A percentile compares a stretch with the other conserved stretches of the same genome.
phyloP scores from a whole-genome alignment of 1,140 invertebrate genomes.

The Eueides isabella region DNA sequence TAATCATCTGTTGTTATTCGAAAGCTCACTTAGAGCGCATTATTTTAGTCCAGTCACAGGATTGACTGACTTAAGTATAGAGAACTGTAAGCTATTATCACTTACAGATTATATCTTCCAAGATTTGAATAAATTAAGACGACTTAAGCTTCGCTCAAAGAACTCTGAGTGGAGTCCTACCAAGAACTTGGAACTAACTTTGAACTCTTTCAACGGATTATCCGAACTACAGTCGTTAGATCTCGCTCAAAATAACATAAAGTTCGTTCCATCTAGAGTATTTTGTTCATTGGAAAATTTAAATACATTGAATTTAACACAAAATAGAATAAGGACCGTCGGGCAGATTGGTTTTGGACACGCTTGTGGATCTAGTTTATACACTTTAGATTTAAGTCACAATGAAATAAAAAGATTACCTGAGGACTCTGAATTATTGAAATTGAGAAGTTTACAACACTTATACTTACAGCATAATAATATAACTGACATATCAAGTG shows the following conservation, averaged over 20 bases:
- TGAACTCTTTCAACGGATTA: slow-evolving; percentile 87
- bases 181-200: slow-evolving; percentile 86
- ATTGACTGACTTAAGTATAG: slow-evolving; percentile 88
- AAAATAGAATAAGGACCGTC: slow-evolving; percentile 89
- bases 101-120: slow-evolving; percentile 90
- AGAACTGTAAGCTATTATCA: slow-evolving; percentile 90
- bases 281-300: slow-evolving; percentile 91
- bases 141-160: slow-evolving; percentile 87
- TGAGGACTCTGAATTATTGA: slow-evolving; percentile 87
- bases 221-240: slow-evolving; percentile 90
- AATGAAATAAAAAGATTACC: slow-evolving; percentile 89
- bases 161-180: slow-evolving; percentile 90
- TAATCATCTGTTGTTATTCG: slow-evolving; percentile 89
- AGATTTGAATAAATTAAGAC: slow-evolving; percentile 88
- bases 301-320: slow-evolving; percentile 91
- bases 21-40: slow-evolving; percentile 88
- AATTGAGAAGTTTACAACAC: slow-evolving; percentile 88
- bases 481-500: slow-evolving; percentile 90
- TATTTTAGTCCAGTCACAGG: slow-evolving; percentile 88
- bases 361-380: slow-evolving; percentile 84
- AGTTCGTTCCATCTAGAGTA: slow-evolving; percentile 87
- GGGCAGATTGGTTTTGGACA: slow-evolving; percentile 88
- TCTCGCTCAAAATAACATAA: slow-evolving; percentile 91
- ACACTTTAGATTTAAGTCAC: slow-evolving; percentile 89
- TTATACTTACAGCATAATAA: slow-evolving; percentile 92